Percentiles rank a stretch among this genome's conserved stretches.
Evolutionary conservation across 2,113 vertebrate species (phyloP).

Genomic region (Pedetes capensis): DNA sequence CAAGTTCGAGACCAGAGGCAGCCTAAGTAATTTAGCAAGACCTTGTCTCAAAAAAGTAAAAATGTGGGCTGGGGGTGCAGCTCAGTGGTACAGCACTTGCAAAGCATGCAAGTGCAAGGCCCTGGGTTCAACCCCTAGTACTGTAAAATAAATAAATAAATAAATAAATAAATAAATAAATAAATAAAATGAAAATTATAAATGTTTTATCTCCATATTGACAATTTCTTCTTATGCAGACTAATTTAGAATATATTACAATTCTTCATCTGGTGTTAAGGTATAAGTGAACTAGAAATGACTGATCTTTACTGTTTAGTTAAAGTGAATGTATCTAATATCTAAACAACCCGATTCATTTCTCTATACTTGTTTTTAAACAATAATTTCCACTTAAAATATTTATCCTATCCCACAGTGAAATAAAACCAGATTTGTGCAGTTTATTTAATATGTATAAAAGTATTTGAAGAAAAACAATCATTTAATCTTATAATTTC

Average conservation of each 20-base stretch:
- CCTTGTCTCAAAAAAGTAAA: no score
- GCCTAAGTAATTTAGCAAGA: no score
- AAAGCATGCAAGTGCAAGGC: no score
- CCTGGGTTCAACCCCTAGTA: no score
- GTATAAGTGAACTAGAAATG: slow-evolving; percentile 14
- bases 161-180: no score
- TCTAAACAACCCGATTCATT: not conserved
- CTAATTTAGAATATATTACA: not conserved
- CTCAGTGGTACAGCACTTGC: no score
- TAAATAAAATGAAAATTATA: not conserved
- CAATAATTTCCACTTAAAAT: not conserved
- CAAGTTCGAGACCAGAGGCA: no score
- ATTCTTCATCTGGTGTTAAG: not conserved
- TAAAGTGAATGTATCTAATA: not conserved
- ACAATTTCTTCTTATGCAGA: not conserved
- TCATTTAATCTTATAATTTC: not conserved
- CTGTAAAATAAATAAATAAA: no score
- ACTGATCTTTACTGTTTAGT: not conserved
- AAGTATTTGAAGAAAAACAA: not conserved
- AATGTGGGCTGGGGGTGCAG: no score
- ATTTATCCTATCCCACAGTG: not conserved
- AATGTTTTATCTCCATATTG: not conserved
- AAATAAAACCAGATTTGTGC: not conserved
- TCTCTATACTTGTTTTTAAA: not conserved
- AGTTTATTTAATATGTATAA: not conserved